phyloP scores from a whole-genome alignment of 2,113 vertebrate species.

The Lathamus discolor region DNA sequence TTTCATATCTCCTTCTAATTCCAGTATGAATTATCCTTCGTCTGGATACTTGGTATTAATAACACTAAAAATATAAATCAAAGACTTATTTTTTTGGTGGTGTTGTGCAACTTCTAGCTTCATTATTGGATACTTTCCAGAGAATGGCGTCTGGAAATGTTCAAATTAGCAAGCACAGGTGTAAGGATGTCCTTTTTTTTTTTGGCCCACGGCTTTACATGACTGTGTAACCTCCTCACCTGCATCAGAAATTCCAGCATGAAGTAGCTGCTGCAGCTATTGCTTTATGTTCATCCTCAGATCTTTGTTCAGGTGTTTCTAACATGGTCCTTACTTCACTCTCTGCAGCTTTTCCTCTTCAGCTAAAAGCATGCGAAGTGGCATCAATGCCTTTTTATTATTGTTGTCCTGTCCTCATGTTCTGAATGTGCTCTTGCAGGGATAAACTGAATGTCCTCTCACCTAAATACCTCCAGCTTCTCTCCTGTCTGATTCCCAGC shows the following conservation, averaged over 20 bases:
- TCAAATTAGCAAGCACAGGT: background rate
- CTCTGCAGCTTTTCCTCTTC: background rate
- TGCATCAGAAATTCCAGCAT: background rate
- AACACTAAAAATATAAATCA: background rate
- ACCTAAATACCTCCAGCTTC: background rate
- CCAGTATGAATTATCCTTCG: background rate
- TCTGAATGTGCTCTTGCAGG: background rate
- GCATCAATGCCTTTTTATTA: background rate
- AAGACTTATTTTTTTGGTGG: background rate
- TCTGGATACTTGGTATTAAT: background rate
- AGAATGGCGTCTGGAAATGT: background rate
- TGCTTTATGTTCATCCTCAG: background rate
- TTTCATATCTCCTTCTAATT: background rate
- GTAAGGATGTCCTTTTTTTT: background rate
- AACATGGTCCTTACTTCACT: background rate
- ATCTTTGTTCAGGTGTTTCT: background rate
- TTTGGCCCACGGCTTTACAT: background rate
- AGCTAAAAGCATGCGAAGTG: background rate
- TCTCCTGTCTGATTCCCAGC: background rate
- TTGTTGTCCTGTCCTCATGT: background rate
- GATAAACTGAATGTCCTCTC: background rate
- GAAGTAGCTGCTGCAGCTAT: background rate
- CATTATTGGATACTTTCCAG: background rate
- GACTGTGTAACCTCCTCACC: background rate
- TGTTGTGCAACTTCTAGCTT: background rate